Conservation (phyloP, 2,113 vertebrate genomes). For the Phylloscopus trochiloides region DNA sequence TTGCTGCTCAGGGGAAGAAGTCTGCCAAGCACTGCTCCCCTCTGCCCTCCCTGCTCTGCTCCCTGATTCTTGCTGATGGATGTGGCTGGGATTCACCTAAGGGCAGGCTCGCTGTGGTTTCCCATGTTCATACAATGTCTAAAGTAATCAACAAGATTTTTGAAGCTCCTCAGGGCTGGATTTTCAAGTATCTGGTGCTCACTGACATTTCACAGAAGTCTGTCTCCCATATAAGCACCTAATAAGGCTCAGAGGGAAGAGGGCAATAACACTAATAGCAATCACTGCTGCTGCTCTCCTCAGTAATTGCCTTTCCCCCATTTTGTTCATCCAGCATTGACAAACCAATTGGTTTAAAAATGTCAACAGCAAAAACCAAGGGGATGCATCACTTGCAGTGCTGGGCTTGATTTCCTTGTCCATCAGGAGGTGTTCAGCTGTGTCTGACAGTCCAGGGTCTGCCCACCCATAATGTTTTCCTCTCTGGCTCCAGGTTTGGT, state of each 20-base stretch:
- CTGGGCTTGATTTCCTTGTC: neutral
- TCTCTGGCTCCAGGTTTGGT: neutral
- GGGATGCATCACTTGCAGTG: neutral
- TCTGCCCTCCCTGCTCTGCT: neutral
- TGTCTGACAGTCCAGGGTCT: neutral
- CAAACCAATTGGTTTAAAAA: neutral
- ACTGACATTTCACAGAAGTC: neutral
- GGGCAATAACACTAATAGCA: neutral
- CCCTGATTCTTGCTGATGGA: neutral
- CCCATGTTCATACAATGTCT: neutral
- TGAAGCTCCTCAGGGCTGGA: neutral
- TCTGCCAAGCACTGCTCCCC: neutral
- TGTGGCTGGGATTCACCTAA: rapidly evolving
- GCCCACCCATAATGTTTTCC: rapidly evolving
- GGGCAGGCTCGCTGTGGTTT: neutral
- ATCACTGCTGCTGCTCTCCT: neutral
- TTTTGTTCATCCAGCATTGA: neutral
- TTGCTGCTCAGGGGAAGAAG: neutral
- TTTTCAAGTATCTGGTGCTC: neutral
- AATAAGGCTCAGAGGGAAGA: constrained; percentile 8
- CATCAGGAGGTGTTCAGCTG: rapidly evolving
- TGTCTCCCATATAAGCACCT: neutral
- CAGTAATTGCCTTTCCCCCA: neutral
- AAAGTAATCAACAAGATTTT: neutral
- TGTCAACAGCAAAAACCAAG: neutral